phyloP scores from a whole-genome alignment of 1,140 invertebrate species.

The Drosophila lini region DNA sequence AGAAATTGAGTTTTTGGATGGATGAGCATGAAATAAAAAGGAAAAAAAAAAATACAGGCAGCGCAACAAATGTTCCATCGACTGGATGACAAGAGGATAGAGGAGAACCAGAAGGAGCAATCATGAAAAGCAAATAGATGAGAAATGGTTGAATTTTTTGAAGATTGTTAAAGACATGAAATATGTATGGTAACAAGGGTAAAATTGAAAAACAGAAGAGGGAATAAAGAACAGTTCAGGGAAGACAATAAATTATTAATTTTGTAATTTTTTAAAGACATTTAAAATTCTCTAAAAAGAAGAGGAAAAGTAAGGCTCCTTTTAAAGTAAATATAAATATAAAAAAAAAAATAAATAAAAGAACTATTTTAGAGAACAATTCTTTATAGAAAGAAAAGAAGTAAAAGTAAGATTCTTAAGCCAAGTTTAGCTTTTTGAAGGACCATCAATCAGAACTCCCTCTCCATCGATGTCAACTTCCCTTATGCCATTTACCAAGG shows the following conservation, averaged over 20 bases:
- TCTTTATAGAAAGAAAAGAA: no score
- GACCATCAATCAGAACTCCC: constrained; percentile 41
- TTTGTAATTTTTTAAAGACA: not conserved
- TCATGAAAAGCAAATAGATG: constrained; percentile 31
- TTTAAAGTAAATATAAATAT: no score
- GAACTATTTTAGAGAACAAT: not conserved
- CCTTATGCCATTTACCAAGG: constrained; percentile 31
- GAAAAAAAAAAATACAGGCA: not conserved
- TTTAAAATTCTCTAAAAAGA: not conserved
- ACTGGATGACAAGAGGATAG: not conserved
- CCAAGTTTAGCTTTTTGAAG: constrained; percentile 21
- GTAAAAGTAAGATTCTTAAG: not conserved
- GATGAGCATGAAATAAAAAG: constrained; percentile 35
- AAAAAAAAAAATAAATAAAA: no score
- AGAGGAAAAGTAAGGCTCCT: no score
- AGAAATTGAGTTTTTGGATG: constrained; percentile 65
- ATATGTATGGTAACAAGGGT: constrained; percentile 8
- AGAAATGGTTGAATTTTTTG: constrained; percentile 9
- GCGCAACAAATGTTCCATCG: constrained; percentile 33
- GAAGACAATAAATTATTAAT: not conserved
- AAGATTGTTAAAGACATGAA: constrained; percentile 5
- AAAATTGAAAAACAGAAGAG: not conserved
- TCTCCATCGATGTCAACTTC: constrained; percentile 38
- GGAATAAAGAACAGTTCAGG: not conserved
- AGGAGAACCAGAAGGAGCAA: not conserved